Conservation (phyloP, 2,113 vertebrate genomes). For the Actenoides hombroni region DNA sequence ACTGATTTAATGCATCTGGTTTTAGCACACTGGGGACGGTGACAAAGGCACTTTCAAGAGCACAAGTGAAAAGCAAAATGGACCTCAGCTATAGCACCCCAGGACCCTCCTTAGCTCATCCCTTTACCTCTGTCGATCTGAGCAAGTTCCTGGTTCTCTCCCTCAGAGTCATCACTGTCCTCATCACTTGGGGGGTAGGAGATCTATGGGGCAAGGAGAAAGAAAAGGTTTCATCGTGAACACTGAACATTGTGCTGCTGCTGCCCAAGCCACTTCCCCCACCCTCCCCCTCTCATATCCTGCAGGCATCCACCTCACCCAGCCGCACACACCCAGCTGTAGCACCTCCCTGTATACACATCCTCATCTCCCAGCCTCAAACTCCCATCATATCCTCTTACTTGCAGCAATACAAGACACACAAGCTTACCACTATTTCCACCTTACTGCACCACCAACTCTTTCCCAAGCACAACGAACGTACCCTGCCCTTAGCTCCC, state of each 20-base stretch:
- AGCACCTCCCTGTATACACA: background rate
- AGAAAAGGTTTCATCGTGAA: background rate
- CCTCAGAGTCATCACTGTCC: conserved; percentile 91
- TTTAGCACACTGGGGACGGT: background rate
- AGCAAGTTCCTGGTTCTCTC: conserved; percentile 91
- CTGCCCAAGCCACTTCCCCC: background rate
- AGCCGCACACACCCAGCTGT: fast-evolving
- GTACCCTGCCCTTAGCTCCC: background rate
- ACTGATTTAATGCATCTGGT: background rate
- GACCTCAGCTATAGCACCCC: background rate
- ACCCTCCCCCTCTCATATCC: background rate
- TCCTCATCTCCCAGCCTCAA: background rate
- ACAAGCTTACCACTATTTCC: background rate
- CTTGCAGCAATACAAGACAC: background rate
- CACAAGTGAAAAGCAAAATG: background rate
- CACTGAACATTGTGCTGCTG: background rate
- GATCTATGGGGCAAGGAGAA: conserved; percentile 77
- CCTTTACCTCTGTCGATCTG: conserved; percentile 89
- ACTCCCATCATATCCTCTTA: background rate
- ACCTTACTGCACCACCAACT: background rate
- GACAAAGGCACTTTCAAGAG: background rate
- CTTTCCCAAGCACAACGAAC: background rate
- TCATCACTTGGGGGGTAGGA: conserved; percentile 88
- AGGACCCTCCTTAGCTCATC: background rate
- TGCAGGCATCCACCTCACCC: background rate